Conservation (phyloP, 2,797 vertebrate genomes). For the Tadarida brasiliensis region DNA sequence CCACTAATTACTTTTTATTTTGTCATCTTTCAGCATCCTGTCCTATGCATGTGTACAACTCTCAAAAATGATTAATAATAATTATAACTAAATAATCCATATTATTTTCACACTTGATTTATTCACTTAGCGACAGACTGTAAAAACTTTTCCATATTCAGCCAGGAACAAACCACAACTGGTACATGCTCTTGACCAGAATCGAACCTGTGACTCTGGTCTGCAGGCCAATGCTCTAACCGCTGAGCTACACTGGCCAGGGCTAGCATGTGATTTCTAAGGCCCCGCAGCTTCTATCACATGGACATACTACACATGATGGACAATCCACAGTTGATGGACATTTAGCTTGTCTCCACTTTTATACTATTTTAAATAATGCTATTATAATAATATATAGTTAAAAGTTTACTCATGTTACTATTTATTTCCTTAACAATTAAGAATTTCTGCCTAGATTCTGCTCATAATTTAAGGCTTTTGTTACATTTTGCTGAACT, state of each 20-base stretch:
- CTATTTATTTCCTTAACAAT: constrained; percentile 1
- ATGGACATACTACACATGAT: no score
- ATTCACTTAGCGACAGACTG: neutral
- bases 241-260: no score
- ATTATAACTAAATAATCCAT: neutral
- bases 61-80: constrained; percentile 6
- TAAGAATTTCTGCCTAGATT: neutral
- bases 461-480: neutral
- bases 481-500: neutral
- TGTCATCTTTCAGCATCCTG: neutral
- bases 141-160: neutral
- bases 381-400: neutral
- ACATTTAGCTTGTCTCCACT: neutral
- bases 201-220: no score
- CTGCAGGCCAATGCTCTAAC: no score
- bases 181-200: no score
- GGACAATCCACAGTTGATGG: neutral
- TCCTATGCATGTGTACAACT: neutral
- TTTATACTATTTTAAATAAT: constrained; percentile 9
- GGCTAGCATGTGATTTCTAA: neutral
- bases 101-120: constrained; percentile 8
- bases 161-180: no score
- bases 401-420: neutral
- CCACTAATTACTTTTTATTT: neutral
- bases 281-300: neutral